Conservation (phyloP, 2,113 vertebrate species). For the Lophotis ruficrista region DNA sequence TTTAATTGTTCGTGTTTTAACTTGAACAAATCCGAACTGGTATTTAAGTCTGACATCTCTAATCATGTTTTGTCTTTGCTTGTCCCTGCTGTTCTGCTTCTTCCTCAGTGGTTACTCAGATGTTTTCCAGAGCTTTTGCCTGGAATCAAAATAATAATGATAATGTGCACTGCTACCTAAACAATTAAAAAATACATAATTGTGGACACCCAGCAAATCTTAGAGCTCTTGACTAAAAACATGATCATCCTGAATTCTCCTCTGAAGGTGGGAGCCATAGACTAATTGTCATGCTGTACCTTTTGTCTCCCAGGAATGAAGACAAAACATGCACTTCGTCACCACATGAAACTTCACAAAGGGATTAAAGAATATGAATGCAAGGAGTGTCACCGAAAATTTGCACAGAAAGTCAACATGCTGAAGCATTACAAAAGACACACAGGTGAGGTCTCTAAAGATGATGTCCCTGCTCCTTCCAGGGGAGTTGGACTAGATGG, state of each 20-base stretch:
- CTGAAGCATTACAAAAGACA: conserved; percentile 97
- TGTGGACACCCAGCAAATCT: neutral
- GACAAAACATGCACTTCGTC: conserved; percentile 96
- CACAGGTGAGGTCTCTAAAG: conserved; percentile 80
- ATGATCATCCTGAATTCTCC: neutral
- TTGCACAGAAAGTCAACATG: conserved; percentile 99
- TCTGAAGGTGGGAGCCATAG: neutral
- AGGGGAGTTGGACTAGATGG: too few species aligned
- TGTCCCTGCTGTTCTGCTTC: neutral
- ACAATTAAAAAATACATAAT: neutral
- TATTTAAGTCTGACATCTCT: neutral
- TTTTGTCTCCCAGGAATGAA: conserved; percentile 89
- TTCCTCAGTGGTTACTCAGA: neutral
- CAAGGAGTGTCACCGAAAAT: conserved; percentile 94
- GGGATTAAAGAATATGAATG: conserved; percentile 99
- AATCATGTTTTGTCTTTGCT: neutral
- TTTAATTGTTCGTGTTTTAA: accelerated
- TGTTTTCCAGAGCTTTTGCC: neutral
- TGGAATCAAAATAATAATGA: neutral
- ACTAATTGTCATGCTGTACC: neutral
- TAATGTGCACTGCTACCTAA: neutral
- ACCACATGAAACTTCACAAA: conserved; percentile 99
- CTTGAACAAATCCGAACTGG: neutral
- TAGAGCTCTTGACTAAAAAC: neutral
- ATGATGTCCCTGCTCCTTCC: too few species aligned